Base-by-base conservation (phyloP, 2,888 invertebrate genomes). In the Ischnus inquisitorius region DNA sequence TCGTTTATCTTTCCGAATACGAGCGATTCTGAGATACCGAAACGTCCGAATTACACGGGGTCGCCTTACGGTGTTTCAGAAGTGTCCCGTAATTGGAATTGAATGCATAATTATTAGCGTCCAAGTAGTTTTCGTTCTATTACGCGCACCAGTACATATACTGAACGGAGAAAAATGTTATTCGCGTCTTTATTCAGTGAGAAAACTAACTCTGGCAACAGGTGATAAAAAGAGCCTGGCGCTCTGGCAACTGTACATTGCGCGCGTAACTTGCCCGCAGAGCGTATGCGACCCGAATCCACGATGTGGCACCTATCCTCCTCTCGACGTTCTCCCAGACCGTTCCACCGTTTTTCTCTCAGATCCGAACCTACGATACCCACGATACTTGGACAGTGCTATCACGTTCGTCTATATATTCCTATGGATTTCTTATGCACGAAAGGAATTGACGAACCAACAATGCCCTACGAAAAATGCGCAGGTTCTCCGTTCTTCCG, bases 261-360 rank as follows among this genome's bases (percentile, higher is more conserved):
- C 69, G 83, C 87, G 85, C 87, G 86, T 87, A 87, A 85, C 83
- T 83, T 67, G 76, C 79, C 78, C 69, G 83, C 83, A 85, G 82
- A 83, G 78, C 80, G n/a, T 71, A 82, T 86, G 81, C 78, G 85
- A 83, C 82, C 85, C 81, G 86, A 85, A 83, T 85, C 79, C 84
- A 79, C 79, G 80, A 86, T 84, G 75, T n/a, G n/a, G n/a, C 28
- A 57, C 60, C 12, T 65, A 41, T 41, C 41, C 34, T 34, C 57
- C 62, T 54, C 68, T 43, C 78, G 25, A 28, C 54, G 16, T 68
- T 77, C 67, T 39, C 48, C 64, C 62, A n/a, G n/a, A n/a, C n/a
- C n/a, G n/a, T 65, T 39, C 19, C 65, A 67, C 64, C n/a, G 12
- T 72, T 39, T 64, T n/a, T 46, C 34, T 57, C 16, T 60, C 41